Conservation (phyloP, 2,113 vertebrate species). For the Gadus macrocephalus region DNA sequence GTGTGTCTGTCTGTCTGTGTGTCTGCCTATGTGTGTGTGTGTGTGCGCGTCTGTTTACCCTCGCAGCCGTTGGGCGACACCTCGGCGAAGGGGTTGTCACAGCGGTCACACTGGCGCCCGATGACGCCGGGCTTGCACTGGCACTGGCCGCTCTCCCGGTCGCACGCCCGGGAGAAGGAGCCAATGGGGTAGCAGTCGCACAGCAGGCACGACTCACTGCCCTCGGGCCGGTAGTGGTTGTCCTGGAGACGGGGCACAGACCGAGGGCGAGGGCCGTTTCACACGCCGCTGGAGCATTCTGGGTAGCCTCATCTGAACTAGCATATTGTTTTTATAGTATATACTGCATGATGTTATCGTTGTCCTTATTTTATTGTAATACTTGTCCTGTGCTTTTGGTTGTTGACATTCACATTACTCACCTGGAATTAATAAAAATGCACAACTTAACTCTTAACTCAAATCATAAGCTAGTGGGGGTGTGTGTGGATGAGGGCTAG, state of each 20-base stretch:
- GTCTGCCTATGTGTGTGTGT: background rate
- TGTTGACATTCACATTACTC: too few relatives aligned
- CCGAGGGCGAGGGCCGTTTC: background rate
- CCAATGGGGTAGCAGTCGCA: slow-evolving; percentile 92
- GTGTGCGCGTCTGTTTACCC: slow-evolving; percentile 65
- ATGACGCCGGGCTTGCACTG: slow-evolving; percentile 92
- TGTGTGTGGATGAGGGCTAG: too few relatives aligned
- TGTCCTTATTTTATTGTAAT: too few relatives aligned
- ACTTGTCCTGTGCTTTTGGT: too few relatives aligned
- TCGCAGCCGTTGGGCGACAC: slow-evolving; percentile 88
- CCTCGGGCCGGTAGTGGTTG: slow-evolving; percentile 82
- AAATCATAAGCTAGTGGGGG: too few relatives aligned
- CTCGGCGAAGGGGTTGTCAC: slow-evolving; percentile 96
- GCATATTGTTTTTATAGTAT: too few relatives aligned
- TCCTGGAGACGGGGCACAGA: slow-evolving; percentile 68
- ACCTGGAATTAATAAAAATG: too few relatives aligned
- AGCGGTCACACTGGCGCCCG: slow-evolving; percentile 89
- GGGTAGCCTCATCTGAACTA: too few relatives aligned
- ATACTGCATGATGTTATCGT: too few relatives aligned
- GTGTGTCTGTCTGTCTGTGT: too few relatives aligned
- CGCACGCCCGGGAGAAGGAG: slow-evolving; percentile 85
- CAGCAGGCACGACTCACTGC: slow-evolving; percentile 77
- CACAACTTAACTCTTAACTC: too few relatives aligned
- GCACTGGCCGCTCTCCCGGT: slow-evolving; percentile 83
- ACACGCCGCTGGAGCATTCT: too few relatives aligned